Evolutionary conservation across 2,113 vertebrate genomes (phyloP).

Genomic region (Halcyon malimbica): DNA sequence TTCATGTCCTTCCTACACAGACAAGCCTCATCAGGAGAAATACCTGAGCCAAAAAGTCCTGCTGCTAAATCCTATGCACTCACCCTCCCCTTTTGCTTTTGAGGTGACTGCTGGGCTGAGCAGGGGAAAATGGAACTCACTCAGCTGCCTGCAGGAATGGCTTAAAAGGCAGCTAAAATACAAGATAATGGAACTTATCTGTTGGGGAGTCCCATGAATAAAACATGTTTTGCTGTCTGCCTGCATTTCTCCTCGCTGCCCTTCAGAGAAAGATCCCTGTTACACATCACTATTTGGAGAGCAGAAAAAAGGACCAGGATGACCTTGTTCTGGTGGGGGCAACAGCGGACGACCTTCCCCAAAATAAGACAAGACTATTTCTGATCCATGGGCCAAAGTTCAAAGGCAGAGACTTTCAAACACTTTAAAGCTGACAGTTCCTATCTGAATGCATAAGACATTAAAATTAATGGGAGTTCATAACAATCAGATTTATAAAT

Average conservation of each 20-base stretch:
- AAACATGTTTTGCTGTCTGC: slow-evolving; percentile 27
- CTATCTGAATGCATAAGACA: neutral
- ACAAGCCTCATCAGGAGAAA: neutral
- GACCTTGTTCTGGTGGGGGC: neutral
- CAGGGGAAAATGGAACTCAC: neutral
- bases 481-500: neutral
- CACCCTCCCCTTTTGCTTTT: neutral
- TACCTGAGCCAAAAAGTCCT: neutral
- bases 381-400: neutral
- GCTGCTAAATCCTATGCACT: neutral
- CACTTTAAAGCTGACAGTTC: neutral
- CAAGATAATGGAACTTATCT: neutral
- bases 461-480: neutral
- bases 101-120: neutral
- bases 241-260: neutral
- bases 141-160: neutral
- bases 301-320: neutral
- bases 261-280: neutral
- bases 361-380: neutral
- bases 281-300: neutral
- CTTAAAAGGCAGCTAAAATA: slow-evolving; percentile 17
- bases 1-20: neutral
- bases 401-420: neutral
- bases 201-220: slow-evolving; percentile 37
- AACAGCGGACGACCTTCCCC: neutral